Evolutionary conservation across 2,113 vertebrate genomes (phyloP), one percentile per base, ranked within the genome.

Genomic region (Ptilonorhynchus violaceus): DNA sequence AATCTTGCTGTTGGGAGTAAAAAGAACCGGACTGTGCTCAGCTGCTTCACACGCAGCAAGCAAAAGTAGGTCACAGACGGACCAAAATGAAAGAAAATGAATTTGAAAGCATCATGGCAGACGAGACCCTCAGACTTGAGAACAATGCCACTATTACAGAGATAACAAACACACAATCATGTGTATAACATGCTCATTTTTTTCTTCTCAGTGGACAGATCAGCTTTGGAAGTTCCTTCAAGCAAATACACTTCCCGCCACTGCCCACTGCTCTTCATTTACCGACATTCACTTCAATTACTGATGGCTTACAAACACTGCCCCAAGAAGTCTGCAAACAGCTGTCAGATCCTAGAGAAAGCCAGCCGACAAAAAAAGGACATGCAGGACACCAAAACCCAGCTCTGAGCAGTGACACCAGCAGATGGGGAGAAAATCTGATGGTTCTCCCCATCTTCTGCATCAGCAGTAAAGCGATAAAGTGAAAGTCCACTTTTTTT

Each of bases 341-440:
- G 47, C 30, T 80, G 46, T 69, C n/a, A 92, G 42, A 33, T 7
- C 23, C 60, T 27, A 53, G 13, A 73, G 64, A 63, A 92, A 84
- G 41, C 7, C 0, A 2, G 63, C 16, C 56, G 31, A 52, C 0
- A 0, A 39, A 82, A 82, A 90, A 0, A 11, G 37, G 30, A 80
- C 76, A 74, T 11, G 21, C 28, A 75, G 35, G 23, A 88, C 19
- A 55, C 3, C 13, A 22, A 80, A 55, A 60, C 8, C 3, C 27
- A 73, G 11, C 35, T 81, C 20, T 24, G 22, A 81, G 59, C 55
- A 89, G 41, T 31, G 49, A 77, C 37, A 73, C 13, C 27, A 76
- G 11, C 31, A 84, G 37, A 73, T 1, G 3, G 27, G 76, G 31
- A n/a, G 12, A 75, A 94, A 87, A 91, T 49, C 31, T 77, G 41